Evolutionary conservation across 2,888 invertebrate species (phyloP).

Genomic region (Emmelina monodactyla): DNA sequence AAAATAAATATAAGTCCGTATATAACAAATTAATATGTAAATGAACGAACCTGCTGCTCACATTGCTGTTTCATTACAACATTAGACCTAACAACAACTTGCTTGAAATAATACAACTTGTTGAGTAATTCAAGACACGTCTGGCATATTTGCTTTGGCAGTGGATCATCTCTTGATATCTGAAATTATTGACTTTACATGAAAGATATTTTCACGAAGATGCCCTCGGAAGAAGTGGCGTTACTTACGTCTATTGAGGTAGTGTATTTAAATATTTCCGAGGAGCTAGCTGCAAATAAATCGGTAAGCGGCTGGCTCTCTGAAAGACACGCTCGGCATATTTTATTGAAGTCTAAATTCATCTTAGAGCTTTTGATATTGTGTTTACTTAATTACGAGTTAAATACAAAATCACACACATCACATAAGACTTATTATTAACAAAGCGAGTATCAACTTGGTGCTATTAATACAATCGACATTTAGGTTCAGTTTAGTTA

Average conservation of each 20-base stretch:
- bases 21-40: neutral
- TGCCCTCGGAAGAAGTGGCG: neutral
- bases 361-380: conserved; percentile 12
- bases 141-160: conserved; percentile 51
- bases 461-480: too few species aligned
- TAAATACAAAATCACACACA: conserved; percentile 5
- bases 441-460: too few species aligned
- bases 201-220: neutral
- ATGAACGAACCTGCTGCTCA: conserved; percentile 12
- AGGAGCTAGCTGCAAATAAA: conserved; percentile 42
- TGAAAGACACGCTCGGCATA: conserved; percentile 52
- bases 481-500: too few species aligned
- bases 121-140: conserved; percentile 47
- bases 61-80: conserved; percentile 42
- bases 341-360: conserved; percentile 37
- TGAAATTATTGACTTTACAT: conserved; percentile 16
- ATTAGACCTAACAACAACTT: conserved; percentile 47
- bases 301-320: conserved; percentile 45
- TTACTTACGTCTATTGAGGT: conserved; percentile 49
- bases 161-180: conserved; percentile 41
- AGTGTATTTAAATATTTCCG: conserved; percentile 51
- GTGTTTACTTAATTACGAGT: conserved; percentile 3
- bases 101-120: conserved; percentile 52
- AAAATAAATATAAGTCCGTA: too few species aligned
- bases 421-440: too few species aligned